Conservation (phyloP, 2,888 invertebrate species). For the Melipona beecheii region DNA sequence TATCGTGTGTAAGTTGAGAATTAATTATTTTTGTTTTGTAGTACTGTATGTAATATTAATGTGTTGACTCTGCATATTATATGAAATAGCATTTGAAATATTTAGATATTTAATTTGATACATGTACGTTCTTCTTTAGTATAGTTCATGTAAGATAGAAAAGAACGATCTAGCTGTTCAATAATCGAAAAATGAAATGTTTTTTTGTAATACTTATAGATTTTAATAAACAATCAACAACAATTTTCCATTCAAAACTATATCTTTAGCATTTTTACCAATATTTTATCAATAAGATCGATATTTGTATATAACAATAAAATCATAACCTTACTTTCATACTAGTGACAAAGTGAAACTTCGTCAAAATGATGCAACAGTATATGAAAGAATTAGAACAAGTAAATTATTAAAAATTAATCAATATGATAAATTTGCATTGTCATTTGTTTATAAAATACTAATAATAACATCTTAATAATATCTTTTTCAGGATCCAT, state of each 20-base stretch:
- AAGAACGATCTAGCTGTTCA: conserved; percentile 5
- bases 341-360: conserved; percentile 28
- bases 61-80: neutral
- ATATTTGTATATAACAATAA: conserved; percentile 4
- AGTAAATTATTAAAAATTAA: conserved; percentile 83
- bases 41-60: neutral
- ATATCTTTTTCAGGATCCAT: conserved; percentile 91
- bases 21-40: conserved; percentile 20
- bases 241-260: neutral
- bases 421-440: neutral
- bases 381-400: conserved; percentile 95
- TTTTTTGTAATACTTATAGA: conserved; percentile 2
- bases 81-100: neutral
- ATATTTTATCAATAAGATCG: neutral
- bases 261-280: neutral
- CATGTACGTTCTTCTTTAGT: neutral
- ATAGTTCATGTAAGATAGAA: neutral
- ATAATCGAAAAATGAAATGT: neutral
- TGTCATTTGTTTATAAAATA: neutral
- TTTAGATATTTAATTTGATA: conserved; percentile 14
- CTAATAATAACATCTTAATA: conserved; percentile 4
- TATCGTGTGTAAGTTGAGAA: conserved; percentile 31
- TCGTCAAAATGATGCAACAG: conserved; percentile 92
- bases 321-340: conserved; percentile 42
- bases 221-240: conserved; percentile 27